Evolutionary conservation across 2,888 invertebrate genomes (phyloP).

Genomic region (Therioaphis trifolii): DNA sequence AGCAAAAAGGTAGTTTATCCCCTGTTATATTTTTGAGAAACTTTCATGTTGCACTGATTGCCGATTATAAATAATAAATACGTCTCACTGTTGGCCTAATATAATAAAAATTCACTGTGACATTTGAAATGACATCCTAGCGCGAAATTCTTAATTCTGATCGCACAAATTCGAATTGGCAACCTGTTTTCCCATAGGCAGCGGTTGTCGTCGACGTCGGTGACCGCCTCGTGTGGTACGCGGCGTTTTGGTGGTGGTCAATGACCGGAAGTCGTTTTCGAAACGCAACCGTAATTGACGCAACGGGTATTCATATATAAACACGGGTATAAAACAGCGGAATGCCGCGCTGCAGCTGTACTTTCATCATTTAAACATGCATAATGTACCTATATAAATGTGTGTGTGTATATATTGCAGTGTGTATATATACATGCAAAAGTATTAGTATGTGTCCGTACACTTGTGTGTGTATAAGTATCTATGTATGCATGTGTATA

Average conservation of each 20-base stretch:
- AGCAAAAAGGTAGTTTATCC: no score
- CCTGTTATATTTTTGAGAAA: no score
- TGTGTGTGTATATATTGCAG: neutral
- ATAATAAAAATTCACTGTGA: no score
- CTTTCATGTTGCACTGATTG: no score
- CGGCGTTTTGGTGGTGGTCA: conserved; percentile 51
- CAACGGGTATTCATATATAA: neutral
- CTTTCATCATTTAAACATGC: conserved; percentile 7
- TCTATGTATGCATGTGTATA: no score
- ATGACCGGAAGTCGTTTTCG: conserved; percentile 61
- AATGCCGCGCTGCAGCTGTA: conserved; percentile 34
- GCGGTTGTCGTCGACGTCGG: neutral
- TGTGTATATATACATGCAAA: no score
- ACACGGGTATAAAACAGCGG: conserved; percentile 24
- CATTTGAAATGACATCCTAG: no score
- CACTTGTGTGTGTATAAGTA: neutral
- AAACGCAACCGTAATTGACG: conserved; percentile 42
- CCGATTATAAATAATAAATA: no score
- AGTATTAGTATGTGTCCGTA: no score
- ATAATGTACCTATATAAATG: neutral
- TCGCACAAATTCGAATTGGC: neutral
- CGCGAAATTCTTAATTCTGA: no score
- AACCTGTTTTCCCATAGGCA: conserved; percentile 41
- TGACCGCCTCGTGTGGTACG: neutral
- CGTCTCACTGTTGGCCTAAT: no score